Conservation (phyloP, 2,888 invertebrate species). For the Rhagonycha fulva region DNA sequence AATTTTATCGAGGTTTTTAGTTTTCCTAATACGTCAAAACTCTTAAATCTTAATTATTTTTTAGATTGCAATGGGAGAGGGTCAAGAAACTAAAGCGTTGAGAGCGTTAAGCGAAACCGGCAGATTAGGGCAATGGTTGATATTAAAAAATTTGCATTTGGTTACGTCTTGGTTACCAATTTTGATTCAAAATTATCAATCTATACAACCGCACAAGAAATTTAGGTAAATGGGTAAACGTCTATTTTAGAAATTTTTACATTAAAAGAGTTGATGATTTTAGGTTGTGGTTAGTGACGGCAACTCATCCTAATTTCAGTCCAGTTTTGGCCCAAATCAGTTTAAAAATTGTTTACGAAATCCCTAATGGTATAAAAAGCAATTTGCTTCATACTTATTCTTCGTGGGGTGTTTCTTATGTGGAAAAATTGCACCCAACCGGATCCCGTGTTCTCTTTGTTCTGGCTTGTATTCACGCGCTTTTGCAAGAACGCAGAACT, state of each 20-base stretch:
- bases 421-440: slow-evolving; percentile 45
- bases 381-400: slow-evolving; percentile 77
- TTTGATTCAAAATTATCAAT: slow-evolving; percentile 69
- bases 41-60: slow-evolving; percentile 14
- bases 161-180: slow-evolving; percentile 71
- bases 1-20: slow-evolving; percentile 62
- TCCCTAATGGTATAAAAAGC: slow-evolving; percentile 84
- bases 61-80: slow-evolving; percentile 80
- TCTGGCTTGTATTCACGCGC: slow-evolving; percentile 85
- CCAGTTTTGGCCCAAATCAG: slow-evolving; percentile 76
- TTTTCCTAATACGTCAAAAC: not conserved
- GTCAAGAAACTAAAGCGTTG: slow-evolving; percentile 70
- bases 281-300: slow-evolving; percentile 84
- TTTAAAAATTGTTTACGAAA: slow-evolving; percentile 79
- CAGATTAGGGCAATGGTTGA: slow-evolving; percentile 73
- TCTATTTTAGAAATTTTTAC: not conserved
- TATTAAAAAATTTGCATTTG: slow-evolving; percentile 81
- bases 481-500: slow-evolving; percentile 87
- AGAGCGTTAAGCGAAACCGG: slow-evolving; percentile 63
- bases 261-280: slow-evolving; percentile 7
- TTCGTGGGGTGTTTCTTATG: slow-evolving; percentile 63
- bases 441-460: slow-evolving; percentile 66
- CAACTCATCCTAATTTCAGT: slow-evolving; percentile 78
- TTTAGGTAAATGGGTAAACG: slow-evolving; percentile 54
- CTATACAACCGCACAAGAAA: slow-evolving; percentile 55